Percentiles rank a stretch among this genome's conserved stretches.
These are phyloP conservation scores for Gymnoscopelus braueri DNA, from an alignment of 2,797 vertebrate species.

Conservation along the genomic window DNA sequence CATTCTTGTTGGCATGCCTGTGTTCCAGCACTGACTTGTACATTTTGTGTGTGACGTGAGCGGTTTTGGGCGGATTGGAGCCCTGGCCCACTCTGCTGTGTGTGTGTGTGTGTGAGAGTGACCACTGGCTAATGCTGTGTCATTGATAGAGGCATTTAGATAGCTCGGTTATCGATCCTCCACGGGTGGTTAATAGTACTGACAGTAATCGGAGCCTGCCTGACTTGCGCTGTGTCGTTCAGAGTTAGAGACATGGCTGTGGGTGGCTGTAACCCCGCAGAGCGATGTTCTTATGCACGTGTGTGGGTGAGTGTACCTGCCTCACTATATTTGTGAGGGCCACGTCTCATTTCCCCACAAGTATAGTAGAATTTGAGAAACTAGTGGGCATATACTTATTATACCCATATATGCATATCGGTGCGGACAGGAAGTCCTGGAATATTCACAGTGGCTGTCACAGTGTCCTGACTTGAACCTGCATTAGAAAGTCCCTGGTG, in stretches of 20 bases:
- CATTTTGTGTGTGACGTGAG: constrained; percentile 46
- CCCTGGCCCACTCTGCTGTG: background rate
- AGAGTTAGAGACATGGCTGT: background rate
- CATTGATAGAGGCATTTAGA: constrained; percentile 33
- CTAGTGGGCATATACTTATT: no score
- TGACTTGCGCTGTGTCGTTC: background rate
- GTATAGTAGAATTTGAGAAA: no score
- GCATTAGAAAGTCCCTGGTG: no score
- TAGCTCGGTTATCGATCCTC: constrained; percentile 34
- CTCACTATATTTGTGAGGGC: no score
- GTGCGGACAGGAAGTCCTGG: no score
- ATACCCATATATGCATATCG: no score
- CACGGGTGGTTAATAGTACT: constrained; percentile 26
- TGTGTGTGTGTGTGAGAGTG: constrained; percentile 27
- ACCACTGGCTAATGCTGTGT: constrained; percentile 2
- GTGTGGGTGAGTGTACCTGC: background rate
- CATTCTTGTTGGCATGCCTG: background rate
- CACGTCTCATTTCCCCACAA: no score
- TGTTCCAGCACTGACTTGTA: constrained; percentile 27
- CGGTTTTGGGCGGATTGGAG: background rate
- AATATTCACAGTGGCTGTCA: no score
- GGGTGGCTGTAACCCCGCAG: background rate
- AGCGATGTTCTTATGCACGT: background rate
- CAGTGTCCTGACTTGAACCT: no score
- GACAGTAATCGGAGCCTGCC: constrained; percentile 18